Percentiles rank a stretch among this genome's conserved stretches.
Evolutionary conservation across 2,888 invertebrate species (phyloP).

Genomic region (Melolontha melolontha): DNA sequence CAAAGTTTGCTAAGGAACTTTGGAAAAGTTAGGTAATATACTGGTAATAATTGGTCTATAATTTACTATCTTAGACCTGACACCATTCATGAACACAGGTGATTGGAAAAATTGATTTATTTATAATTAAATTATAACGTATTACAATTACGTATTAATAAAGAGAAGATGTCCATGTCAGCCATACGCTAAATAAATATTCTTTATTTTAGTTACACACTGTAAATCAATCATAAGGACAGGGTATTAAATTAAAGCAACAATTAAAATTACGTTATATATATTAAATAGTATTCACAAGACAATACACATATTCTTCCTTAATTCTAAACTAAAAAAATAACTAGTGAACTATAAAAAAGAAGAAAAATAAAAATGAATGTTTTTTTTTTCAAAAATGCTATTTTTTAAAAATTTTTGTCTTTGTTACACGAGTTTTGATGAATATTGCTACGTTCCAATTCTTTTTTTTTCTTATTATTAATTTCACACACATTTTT

Average conservation of each 20-base stretch:
- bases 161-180: too few species aligned
- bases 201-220: too few species aligned
- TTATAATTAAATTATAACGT: too few species aligned
- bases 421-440: conserved; percentile 19
- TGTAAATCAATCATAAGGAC: too few species aligned
- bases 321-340: conserved; percentile 64
- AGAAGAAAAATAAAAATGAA: conserved; percentile 40
- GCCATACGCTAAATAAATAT: too few species aligned
- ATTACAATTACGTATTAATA: too few species aligned
- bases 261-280: conserved; percentile 52
- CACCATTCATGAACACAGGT: too few species aligned
- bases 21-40: too few species aligned
- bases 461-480: conserved; percentile 7
- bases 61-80: too few species aligned
- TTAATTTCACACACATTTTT: conserved; percentile 14
- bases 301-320: conserved; percentile 65
- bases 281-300: conserved; percentile 64
- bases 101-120: too few species aligned
- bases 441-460: conserved; percentile 42
- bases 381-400: conserved; percentile 31
- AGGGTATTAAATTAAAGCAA: conserved; percentile 24
- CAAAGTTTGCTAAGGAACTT: too few species aligned
- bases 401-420: conserved; percentile 17
- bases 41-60: too few species aligned
- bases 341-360: conserved; percentile 60